Percentiles rank a stretch among this genome's conserved stretches.
These are phyloP conservation scores for Syngnathus typhle DNA, from an alignment of 2,113 vertebrate genomes.

Conservation along the genomic window DNA sequence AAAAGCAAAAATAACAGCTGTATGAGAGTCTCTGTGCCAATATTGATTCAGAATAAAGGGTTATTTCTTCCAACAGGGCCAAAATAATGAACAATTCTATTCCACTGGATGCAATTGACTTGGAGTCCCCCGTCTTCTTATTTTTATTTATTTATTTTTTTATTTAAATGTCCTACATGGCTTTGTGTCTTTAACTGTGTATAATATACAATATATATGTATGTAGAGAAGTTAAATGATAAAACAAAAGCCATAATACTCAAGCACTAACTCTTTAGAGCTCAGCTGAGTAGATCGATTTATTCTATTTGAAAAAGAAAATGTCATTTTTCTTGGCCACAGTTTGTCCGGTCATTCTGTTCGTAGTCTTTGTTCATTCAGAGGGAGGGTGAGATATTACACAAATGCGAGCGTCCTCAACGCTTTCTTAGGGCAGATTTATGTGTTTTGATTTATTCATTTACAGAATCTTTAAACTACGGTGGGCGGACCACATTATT, in stretches of 20 bases:
- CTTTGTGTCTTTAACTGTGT: slow-evolving; percentile 64
- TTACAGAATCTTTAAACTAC: neutral
- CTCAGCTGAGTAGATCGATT: slow-evolving; percentile 58
- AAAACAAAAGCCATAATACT: slow-evolving; percentile 78
- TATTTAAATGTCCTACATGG: slow-evolving; percentile 53
- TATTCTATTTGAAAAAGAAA: slow-evolving; percentile 14
- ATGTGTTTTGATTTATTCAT: slow-evolving; percentile 1
- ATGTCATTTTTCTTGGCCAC: slow-evolving; percentile 56
- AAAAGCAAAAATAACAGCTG: slow-evolving; percentile 21
- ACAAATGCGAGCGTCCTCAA: slow-evolving; percentile 53
- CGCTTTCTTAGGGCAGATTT: neutral
- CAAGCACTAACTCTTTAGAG: slow-evolving; percentile 74
- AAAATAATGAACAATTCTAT: slow-evolving; percentile 48
- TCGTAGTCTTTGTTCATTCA: slow-evolving; percentile 58
- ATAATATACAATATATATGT: slow-evolving; percentile 61
- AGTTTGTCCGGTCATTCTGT: slow-evolving; percentile 63
- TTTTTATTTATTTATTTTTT: slow-evolving; percentile 28
- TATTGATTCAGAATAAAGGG: slow-evolving; percentile 29
- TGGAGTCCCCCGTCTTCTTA: slow-evolving; percentile 51
- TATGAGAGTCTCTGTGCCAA: slow-evolving; percentile 41
- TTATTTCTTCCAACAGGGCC: slow-evolving; percentile 37
- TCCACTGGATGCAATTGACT: slow-evolving; percentile 42
- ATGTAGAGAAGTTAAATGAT: slow-evolving; percentile 67
- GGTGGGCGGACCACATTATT: slow-evolving; percentile 4
- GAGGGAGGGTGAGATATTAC: slow-evolving; percentile 28